Base-by-base conservation (phyloP, 2,888 invertebrate genomes). In the Elgonia sp. region DNA sequence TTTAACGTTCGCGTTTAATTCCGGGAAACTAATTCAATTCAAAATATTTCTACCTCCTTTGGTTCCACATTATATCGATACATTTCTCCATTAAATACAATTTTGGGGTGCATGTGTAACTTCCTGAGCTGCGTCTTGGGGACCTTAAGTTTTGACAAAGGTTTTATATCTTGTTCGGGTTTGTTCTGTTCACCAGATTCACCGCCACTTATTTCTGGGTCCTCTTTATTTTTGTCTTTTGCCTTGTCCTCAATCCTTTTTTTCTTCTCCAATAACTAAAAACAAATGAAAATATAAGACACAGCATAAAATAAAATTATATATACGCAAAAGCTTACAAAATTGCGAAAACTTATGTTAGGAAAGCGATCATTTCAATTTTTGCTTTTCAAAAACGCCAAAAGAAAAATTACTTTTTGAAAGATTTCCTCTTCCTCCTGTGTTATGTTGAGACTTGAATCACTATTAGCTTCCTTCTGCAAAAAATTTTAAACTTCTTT, bases 41-140 rank as follows among this genome's bases (percentile, higher is more conserved):
- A 57, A 39, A 67, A 39, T 67, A 42, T 67, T n/a, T 67, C 0
- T 69, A 69, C 69, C 50, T 69, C 69, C 46, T 69, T 69, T 69
- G 8, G 46, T 46, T 69, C 69, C 9, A 21, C n/a, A 69, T 69
- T 50, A 69, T 42, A 69, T 12, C 69, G 69, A 50, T 21, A 69
- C 69, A 69, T 69, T 12, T 5, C 20, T 69, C 69, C 69, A 20
- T 18, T 14, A n/a, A 46, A 69, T 12, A 21, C 6, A 12, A 46
- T 46, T 69, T 69, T 69, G 10, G 69, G 50, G 14, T n/a, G 21
- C 18, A 10, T 8, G 40, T 39, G 65, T 12, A 50, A 42, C n/a
- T 6, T 16, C 46, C 69, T 42, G n/a, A 69, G 42, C 20, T 69
- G 46, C 20, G 69, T 69, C 50, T 69, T 69, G 3, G 69, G 69